Evolutionary conservation across 1,140 invertebrate genomes (phyloP).

Genomic region (Whitmania pigra): DNA sequence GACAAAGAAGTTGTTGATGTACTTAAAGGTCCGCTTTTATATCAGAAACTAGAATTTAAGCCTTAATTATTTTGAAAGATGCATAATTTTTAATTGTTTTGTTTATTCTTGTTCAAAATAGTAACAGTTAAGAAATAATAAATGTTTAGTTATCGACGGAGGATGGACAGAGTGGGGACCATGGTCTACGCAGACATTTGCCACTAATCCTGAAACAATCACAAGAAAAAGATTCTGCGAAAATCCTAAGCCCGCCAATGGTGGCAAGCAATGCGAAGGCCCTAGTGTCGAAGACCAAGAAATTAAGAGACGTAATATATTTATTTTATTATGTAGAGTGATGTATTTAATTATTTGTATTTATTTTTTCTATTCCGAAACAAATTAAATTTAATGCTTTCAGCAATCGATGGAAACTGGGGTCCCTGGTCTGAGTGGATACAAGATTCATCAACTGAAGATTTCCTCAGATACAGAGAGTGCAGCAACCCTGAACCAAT

Average conservation of each 20-base stretch:
- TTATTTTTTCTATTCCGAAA: background rate
- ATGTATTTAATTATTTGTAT: background rate
- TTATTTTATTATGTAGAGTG: background rate
- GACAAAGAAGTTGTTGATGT: slow-evolving; percentile 13
- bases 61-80: background rate
- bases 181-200: slow-evolving; percentile 38
- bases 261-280: slow-evolving; percentile 31
- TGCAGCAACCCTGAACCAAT: slow-evolving; percentile 41
- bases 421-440: slow-evolving; percentile 50
- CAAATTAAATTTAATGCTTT: no score
- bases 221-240: slow-evolving; percentile 42
- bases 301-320: background rate
- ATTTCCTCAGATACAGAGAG: slow-evolving; percentile 49
- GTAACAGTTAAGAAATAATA: no score
- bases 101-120: no score
- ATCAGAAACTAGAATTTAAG: background rate
- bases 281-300: slow-evolving; percentile 26
- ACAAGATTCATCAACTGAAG: slow-evolving; percentile 55
- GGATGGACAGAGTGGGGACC: slow-evolving; percentile 31
- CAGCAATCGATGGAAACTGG: slow-evolving; percentile 48
- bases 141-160: slow-evolving; percentile 28
- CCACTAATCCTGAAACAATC: slow-evolving; percentile 30
- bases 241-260: slow-evolving; percentile 30
- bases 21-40: background rate
- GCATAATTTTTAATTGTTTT: background rate